phyloP scores from a whole-genome alignment of 2,888 invertebrate genomes.

The Cheilosia urbana region DNA sequence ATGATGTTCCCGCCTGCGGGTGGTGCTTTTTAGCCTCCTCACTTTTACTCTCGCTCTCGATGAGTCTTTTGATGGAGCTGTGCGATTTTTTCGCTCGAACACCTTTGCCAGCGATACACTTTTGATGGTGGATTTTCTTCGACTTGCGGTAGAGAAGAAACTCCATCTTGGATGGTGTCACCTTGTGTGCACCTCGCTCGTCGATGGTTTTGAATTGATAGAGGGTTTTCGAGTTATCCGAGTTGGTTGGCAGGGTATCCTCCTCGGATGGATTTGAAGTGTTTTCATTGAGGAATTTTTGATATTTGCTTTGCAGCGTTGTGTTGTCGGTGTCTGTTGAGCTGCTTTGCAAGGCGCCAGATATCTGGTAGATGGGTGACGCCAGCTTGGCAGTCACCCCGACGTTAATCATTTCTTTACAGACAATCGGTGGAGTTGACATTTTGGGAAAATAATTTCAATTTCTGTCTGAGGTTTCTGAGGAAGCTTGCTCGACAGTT shows the following conservation, averaged over 20 bases:
- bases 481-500: neutral
- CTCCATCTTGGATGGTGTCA: slow-evolving; percentile 81
- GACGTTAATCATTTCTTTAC: slow-evolving; percentile 77
- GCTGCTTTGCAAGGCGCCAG: slow-evolving; percentile 76
- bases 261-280: slow-evolving; percentile 73
- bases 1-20: slow-evolving; percentile 30
- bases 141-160: slow-evolving; percentile 79
- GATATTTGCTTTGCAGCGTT: slow-evolving; percentile 56
- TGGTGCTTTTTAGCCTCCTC: slow-evolving; percentile 23
- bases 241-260: slow-evolving; percentile 47
- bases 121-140: slow-evolving; percentile 82
- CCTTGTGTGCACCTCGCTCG: slow-evolving; percentile 45
- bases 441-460: slow-evolving; percentile 10
- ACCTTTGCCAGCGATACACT: slow-evolving; percentile 85
- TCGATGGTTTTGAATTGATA: slow-evolving; percentile 79
- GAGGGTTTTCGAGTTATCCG: slow-evolving; percentile 77
- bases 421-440: slow-evolving; percentile 4
- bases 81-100: slow-evolving; percentile 56
- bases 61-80: slow-evolving; percentile 48
- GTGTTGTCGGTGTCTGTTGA: slow-evolving; percentile 80
- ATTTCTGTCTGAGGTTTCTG: neutral
- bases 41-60: slow-evolving; percentile 66
- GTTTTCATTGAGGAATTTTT: slow-evolving; percentile 70
- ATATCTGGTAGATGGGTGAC: slow-evolving; percentile 79
- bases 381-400: slow-evolving; percentile 81